A percentile compares a stretch with the other conserved stretches of the same genome.
Evolutionary conservation across 2,888 invertebrate genomes (phyloP).

Genomic region (Frankliniella intonsa): DNA sequence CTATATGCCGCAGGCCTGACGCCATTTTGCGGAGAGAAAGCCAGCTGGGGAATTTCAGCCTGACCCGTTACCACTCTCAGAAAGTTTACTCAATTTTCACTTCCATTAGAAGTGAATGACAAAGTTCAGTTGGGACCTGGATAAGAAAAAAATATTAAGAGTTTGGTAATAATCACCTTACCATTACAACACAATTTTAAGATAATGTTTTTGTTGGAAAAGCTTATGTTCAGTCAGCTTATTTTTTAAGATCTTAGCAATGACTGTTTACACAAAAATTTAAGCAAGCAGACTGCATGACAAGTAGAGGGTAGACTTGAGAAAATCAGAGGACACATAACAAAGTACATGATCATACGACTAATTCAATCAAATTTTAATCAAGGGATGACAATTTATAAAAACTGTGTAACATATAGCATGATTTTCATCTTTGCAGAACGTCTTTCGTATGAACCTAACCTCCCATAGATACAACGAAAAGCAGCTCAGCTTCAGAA

Average conservation of each 20-base stretch:
- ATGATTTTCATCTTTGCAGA: not conserved
- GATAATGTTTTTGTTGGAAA: too few relatives aligned
- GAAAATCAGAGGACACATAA: too few relatives aligned
- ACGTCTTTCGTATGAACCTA: not conserved
- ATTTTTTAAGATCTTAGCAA: not conserved
- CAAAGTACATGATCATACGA: too few relatives aligned
- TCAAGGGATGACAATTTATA: too few relatives aligned
- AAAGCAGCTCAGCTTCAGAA: too few relatives aligned
- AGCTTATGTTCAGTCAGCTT: too few relatives aligned
- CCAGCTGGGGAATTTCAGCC: constrained; percentile 24
- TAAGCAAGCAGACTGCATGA: not conserved
- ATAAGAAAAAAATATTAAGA: not conserved
- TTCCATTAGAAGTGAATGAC: not conserved
- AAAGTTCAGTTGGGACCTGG: not conserved
- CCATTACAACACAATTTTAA: too few relatives aligned
- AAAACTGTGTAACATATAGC: too few relatives aligned
- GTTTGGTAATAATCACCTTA: too few relatives aligned
- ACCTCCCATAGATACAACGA: not conserved
- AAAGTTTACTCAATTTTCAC: constrained; percentile 11
- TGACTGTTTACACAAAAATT: not conserved
- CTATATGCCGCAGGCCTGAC: constrained; percentile 49
- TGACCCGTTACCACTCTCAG: not conserved
- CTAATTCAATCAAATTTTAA: too few relatives aligned
- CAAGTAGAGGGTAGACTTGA: not conserved
- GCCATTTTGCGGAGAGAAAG: constrained; percentile 37